Base-by-base conservation (phyloP, 2,113 vertebrate genomes). In the Penelope pileata region DNA sequence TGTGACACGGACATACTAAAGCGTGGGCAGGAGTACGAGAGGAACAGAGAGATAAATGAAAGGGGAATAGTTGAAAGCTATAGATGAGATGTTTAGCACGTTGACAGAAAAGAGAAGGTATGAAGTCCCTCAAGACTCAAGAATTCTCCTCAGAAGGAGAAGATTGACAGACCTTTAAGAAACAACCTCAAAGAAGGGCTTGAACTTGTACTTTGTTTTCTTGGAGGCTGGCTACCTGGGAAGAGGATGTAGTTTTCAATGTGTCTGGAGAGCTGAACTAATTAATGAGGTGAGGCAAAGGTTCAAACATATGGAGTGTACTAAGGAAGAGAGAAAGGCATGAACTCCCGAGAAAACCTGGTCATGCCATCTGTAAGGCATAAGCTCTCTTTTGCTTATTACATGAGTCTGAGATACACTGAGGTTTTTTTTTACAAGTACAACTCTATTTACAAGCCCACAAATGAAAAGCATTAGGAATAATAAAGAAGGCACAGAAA, bases 101-200 rank as follows among this genome's bases (percentile, higher is more conserved):
- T 59, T 88, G 84, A 88, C 91, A 95, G 92, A 81, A 90, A 83
- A 90, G 59, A 63, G 47, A 70, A 78, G 29, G 11, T 74, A 47
- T 74, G 47, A 90, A 77, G 68, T 74, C 95, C 73, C 92, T 88
- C 68, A 81, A 67, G 91, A 81, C 29, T 67, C 40, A 16, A 58
- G 47, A 38, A 63, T 81, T 88, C 13, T 2, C 73, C 80, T 96
- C 51, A 88, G 63, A 96, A 95, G 62, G 73, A 83, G 51, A 88
- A 94, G 92, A 94, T 86, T 95, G 95, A 96, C 95, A 96, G 86
- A 88, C 51, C 69, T 96, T 88, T 92, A 63, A 91, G 85, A 77
- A 93, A 80, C 63, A 67, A 85, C 32, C 59, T 67, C 68, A 91
- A 86, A 93, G 67, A 86, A 91, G 77, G 81, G 73, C 82, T 96